phyloP scores from a whole-genome alignment of 2,113 vertebrate species.

The Tichodroma muraria region DNA sequence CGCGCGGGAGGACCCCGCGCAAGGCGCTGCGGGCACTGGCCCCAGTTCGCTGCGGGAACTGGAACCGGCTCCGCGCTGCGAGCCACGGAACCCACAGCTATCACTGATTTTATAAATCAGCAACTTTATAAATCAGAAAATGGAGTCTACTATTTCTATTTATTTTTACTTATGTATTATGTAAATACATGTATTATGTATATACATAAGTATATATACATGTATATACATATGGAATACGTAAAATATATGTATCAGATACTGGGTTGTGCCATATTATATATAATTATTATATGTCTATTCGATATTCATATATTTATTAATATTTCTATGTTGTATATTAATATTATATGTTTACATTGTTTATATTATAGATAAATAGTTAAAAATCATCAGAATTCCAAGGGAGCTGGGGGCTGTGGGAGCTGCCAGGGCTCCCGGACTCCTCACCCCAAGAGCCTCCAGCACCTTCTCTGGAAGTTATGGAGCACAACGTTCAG shows the following conservation, averaged over 20 bases:
- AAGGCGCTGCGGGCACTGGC: neutral
- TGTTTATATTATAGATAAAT: neutral
- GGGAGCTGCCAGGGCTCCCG: rapidly evolving
- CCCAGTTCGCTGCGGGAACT: neutral
- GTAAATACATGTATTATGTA: neutral
- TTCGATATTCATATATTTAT: no score
- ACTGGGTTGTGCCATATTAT: no score
- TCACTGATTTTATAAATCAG: no score
- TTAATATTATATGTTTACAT: neutral
- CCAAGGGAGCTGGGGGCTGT: rapidly evolving
- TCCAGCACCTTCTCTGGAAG: rapidly evolving
- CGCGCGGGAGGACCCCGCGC: neutral
- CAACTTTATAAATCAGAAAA: neutral
- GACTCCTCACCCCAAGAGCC: rapidly evolving
- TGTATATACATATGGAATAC: no score
- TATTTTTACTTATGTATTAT: neutral
- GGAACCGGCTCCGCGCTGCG: neutral
- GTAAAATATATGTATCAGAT: neutral
- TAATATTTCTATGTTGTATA: neutral
- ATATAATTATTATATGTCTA: neutral
- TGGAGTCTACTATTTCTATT: no score
- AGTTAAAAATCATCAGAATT: neutral
- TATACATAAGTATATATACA: no score
- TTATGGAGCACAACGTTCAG: rapidly evolving
- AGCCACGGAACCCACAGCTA: rapidly evolving